Conservation (phyloP, 2,113 vertebrate species). For the Serinus canaria region DNA sequence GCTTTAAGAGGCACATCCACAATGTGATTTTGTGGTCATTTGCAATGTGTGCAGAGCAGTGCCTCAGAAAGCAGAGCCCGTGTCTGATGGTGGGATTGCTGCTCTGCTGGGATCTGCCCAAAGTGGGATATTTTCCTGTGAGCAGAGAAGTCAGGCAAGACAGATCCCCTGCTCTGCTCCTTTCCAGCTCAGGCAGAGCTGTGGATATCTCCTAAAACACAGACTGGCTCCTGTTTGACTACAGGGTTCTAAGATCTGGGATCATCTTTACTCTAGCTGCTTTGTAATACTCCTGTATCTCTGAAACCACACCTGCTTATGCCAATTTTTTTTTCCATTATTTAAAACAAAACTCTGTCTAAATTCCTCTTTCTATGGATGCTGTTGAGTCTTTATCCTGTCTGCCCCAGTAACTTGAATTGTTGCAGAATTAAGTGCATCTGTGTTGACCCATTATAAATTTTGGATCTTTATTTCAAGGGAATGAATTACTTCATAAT, state of each 20-base stretch:
- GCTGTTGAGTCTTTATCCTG: background rate
- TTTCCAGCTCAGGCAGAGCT: background rate
- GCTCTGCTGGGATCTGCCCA: background rate
- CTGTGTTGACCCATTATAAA: background rate
- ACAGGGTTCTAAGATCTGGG: background rate
- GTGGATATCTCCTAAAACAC: background rate
- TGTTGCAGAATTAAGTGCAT: background rate
- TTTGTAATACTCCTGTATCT: background rate
- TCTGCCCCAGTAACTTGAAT: background rate
- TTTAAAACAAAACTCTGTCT: background rate
- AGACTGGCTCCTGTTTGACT: background rate
- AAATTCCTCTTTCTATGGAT: background rate
- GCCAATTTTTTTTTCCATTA: background rate
- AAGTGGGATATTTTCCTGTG: background rate
- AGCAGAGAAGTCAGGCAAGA: background rate
- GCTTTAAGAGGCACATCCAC: background rate
- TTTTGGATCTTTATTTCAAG: background rate
- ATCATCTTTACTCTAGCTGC: background rate
- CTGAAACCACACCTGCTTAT: background rate
- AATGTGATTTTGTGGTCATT: background rate
- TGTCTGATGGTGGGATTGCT: background rate
- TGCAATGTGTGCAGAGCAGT: background rate
- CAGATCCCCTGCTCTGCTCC: background rate
- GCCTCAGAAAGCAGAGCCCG: background rate
- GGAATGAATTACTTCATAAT: background rate